Percentiles rank a stretch among this genome's conserved stretches.
Evolutionary conservation across 2,888 invertebrate genomes (phyloP).

Genomic region (Pinctada fucata): DNA sequence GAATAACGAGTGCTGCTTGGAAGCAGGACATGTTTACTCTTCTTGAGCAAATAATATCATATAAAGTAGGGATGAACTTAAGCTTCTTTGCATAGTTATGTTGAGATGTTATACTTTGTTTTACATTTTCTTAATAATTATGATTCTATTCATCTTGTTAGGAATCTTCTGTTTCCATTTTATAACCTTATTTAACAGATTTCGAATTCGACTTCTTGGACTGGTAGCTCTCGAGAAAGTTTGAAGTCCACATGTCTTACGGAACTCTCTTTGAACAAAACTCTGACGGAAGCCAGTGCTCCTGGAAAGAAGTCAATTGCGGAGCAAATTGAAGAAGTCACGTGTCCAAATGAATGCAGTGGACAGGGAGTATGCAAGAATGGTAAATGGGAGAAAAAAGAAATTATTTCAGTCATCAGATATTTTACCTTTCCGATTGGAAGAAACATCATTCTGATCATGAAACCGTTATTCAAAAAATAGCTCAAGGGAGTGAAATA

Average conservation of each 20-base stretch:
- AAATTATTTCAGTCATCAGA: too few relatives aligned
- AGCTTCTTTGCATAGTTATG: too few relatives aligned
- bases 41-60: too few relatives aligned
- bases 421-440: too few relatives aligned
- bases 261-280: slow-evolving; percentile 22
- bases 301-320: slow-evolving; percentile 15
- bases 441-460: too few relatives aligned
- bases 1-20: too few relatives aligned
- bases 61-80: too few relatives aligned
- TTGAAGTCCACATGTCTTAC: slow-evolving; percentile 22
- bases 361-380: slow-evolving; percentile 18
- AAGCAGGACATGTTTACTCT: too few relatives aligned
- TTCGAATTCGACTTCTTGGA: slow-evolving; percentile 23
- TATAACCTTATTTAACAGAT: not conserved
- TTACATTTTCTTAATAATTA: too few relatives aligned
- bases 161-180: not conserved
- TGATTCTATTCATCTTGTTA: not conserved
- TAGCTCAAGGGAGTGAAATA: too few relatives aligned
- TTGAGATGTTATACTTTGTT: too few relatives aligned
- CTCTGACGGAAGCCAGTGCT: slow-evolving; percentile 7
- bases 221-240: slow-evolving; percentile 13
- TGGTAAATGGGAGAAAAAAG: not conserved
- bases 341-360: slow-evolving; percentile 29
- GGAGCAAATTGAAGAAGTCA: slow-evolving; percentile 8
- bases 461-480: too few relatives aligned